Conservation (phyloP, 2,888 invertebrate species). For the Phaonia tiefii region DNA sequence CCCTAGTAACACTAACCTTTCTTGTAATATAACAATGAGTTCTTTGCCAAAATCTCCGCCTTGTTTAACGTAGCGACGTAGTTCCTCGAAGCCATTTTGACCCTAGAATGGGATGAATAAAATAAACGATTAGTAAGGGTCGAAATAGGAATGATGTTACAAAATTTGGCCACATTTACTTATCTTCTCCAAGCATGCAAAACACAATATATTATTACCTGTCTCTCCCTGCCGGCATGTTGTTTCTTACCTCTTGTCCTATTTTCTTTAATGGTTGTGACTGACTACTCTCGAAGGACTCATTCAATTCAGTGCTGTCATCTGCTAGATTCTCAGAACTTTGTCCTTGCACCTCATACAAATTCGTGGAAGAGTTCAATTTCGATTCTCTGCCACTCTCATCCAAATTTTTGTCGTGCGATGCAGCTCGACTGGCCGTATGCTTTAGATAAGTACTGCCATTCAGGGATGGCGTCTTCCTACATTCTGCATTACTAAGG, state of each 20-base stretch:
- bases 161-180: slow-evolving; percentile 55
- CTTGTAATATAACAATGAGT: slow-evolving; percentile 92
- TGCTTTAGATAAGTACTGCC: slow-evolving; percentile 55
- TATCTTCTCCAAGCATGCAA: background rate
- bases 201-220: background rate
- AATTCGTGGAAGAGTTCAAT: slow-evolving; percentile 56
- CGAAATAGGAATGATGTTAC: background rate
- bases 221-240: no score
- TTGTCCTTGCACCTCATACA: slow-evolving; percentile 34
- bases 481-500: slow-evolving; percentile 68
- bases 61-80: slow-evolving; percentile 94
- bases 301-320: slow-evolving; percentile 65
- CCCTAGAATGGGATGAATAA: slow-evolving; percentile 84
- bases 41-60: slow-evolving; percentile 98
- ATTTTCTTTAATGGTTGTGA: slow-evolving; percentile 58
- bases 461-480: slow-evolving; percentile 65
- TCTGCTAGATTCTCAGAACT: slow-evolving; percentile 72
- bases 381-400: slow-evolving; percentile 54
- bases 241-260: slow-evolving; percentile 58
- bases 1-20: slow-evolving; percentile 85
- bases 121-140: background rate
- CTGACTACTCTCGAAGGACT: slow-evolving; percentile 63
- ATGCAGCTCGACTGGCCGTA: slow-evolving; percentile 35
- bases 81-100: slow-evolving; percentile 95
- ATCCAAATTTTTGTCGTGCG: slow-evolving; percentile 51